Evolutionary conservation across 53 echinoderm and acorn worm genomes (phyloP).

Genomic region (Crossaster papposus): DNA sequence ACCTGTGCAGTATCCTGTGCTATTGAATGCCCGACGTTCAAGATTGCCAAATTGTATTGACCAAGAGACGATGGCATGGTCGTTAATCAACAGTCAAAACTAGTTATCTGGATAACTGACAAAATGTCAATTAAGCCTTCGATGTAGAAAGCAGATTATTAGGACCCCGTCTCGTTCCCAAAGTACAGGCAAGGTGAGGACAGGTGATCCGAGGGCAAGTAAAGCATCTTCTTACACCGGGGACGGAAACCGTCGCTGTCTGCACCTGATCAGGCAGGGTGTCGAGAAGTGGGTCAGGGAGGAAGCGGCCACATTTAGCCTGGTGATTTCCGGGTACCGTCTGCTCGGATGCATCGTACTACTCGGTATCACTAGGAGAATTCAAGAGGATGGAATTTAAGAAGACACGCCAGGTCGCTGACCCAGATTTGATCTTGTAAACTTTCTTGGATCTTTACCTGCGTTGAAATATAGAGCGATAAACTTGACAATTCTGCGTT

Average conservation of each 20-base stretch:
- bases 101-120: background rate
- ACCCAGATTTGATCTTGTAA: background rate
- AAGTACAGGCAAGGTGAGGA: constrained; percentile 23
- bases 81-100: background rate
- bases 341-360: constrained; percentile 45
- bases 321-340: constrained; percentile 39
- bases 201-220: constrained; percentile 49
- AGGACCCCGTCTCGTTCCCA: background rate
- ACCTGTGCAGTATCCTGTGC: background rate
- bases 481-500: no score
- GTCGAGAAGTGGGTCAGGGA: constrained; percentile 38
- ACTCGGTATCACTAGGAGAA: background rate
- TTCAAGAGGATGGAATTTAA: background rate
- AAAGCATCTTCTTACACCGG: constrained; percentile 15
- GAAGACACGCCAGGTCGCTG: background rate
- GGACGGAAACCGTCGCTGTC: constrained; percentile 48
- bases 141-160: background rate
- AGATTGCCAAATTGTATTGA: background rate
- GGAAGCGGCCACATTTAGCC: constrained; percentile 38
- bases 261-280: constrained; percentile 31
- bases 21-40: background rate
- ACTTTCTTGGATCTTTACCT: background rate
- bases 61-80: background rate
- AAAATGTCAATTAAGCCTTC: background rate
- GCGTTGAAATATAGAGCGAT: no score